Evolutionary conservation across 2,888 invertebrate species (phyloP).

Genomic region (Julus scanicus): DNA sequence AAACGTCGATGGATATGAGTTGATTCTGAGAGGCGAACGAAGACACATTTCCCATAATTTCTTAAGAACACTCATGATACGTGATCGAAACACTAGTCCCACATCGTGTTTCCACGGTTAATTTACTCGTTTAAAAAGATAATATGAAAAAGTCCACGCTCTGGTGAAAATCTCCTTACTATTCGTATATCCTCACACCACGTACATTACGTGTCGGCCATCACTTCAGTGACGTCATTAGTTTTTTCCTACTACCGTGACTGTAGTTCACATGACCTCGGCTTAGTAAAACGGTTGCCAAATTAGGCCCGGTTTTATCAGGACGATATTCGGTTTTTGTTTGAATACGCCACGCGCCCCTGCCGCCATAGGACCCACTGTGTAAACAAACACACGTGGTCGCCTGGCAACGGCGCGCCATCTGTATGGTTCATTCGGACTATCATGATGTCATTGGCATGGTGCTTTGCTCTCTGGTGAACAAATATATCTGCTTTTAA

Average conservation of each 20-base stretch:
- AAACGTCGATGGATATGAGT: neutral
- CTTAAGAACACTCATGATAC: neutral
- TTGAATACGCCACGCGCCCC: neutral
- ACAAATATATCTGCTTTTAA: too few relatives aligned
- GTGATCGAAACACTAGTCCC: too few relatives aligned
- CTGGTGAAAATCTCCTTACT: neutral
- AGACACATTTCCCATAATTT: neutral
- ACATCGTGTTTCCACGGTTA: too few relatives aligned
- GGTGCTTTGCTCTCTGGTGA: neutral
- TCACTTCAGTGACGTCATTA: neutral
- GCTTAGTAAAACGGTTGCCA: neutral
- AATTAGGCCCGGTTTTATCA: neutral
- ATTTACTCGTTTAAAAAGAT: too few relatives aligned
- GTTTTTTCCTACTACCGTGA: neutral
- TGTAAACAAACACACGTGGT: constrained; percentile 51
- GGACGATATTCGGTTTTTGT: neutral
- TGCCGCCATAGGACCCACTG: neutral
- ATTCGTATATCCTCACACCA: neutral
- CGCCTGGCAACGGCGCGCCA: constrained; percentile 23
- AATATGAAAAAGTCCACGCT: neutral
- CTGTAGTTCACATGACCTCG: neutral
- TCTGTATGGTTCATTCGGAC: neutral
- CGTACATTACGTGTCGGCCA: neutral
- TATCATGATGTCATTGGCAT: too few relatives aligned
- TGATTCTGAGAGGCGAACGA: neutral